Evolutionary conservation across 2,888 invertebrate species (phyloP).

Genomic region (Ennomos quercinarius): DNA sequence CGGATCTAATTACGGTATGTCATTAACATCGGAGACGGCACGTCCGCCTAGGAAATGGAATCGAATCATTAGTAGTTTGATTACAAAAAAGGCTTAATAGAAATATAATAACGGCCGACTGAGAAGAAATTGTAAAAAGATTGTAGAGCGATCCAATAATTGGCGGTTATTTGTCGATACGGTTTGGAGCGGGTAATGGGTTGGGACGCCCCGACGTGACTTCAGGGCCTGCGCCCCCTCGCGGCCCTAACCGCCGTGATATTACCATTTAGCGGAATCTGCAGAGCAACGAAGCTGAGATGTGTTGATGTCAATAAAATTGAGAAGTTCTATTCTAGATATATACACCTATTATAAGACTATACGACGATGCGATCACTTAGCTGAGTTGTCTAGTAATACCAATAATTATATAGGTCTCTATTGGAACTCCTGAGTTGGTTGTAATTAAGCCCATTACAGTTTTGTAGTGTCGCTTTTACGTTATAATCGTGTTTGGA

Average conservation of each 20-base stretch:
- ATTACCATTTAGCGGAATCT: conserved; percentile 70
- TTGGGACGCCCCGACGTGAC: conserved; percentile 81
- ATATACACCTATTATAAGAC: too few relatives aligned
- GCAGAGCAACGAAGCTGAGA: conserved; percentile 51
- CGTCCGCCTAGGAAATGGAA: conserved; percentile 85
- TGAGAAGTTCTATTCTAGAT: not conserved
- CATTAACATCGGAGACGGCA: conserved; percentile 84
- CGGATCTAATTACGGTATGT: conserved; percentile 84
- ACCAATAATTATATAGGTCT: not conserved
- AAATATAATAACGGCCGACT: conserved; percentile 83
- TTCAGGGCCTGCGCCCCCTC: conserved; percentile 53
- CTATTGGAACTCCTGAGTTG: too few relatives aligned
- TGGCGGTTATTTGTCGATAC: conserved; percentile 85
- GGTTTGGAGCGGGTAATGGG: conserved; percentile 84
- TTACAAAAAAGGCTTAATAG: conserved; percentile 86
- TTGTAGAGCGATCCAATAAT: conserved; percentile 85
- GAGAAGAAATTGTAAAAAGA: conserved; percentile 86
- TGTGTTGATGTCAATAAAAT: conserved; percentile 14
- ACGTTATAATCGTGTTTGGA: too few relatives aligned
- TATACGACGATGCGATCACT: too few relatives aligned
- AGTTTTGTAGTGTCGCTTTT: too few relatives aligned
- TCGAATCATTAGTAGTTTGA: conserved; percentile 86
- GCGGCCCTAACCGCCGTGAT: conserved; percentile 44
- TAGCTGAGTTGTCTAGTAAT: not conserved
- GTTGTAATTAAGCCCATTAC: too few relatives aligned